A percentile compares a stretch with the other conserved stretches of the same genome.
Conservation (phyloP, 2,888 invertebrate species). For the Eristalis intricaria region DNA sequence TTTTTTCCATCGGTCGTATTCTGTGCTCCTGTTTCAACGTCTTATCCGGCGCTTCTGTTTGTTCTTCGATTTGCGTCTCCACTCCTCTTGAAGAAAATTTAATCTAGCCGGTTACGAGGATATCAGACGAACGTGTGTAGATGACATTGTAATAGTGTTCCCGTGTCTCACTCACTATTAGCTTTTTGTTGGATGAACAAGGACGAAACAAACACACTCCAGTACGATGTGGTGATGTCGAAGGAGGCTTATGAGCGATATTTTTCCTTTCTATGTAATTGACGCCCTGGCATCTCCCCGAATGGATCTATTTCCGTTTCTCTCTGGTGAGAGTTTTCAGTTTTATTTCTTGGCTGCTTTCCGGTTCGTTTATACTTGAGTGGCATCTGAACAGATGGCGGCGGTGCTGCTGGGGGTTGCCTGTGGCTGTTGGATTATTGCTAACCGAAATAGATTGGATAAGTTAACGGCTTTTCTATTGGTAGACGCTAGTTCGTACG, state of each 20-base stretch:
- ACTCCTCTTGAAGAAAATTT: conserved; percentile 56
- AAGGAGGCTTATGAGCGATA: conserved; percentile 65
- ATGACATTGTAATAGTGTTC: conserved; percentile 53
- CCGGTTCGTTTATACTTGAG: background rate
- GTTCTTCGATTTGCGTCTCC: conserved; percentile 56
- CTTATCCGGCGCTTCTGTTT: background rate
- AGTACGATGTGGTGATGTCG: conserved; percentile 51
- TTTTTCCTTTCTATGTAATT: conserved; percentile 61
- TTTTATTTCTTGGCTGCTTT: conserved; percentile 23
- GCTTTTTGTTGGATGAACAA: conserved; percentile 38
- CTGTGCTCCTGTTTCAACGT: background rate
- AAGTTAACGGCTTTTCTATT: background rate
- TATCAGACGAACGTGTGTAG: conserved; percentile 2
- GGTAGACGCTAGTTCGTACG: background rate
- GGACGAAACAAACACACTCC: conserved; percentile 26
- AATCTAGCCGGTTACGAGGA: conserved; percentile 39
- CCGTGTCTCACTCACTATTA: conserved; percentile 56
- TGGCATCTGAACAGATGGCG: background rate
- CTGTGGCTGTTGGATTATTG: background rate
- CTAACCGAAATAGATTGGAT: background rate
- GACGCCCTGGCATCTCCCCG: conserved; percentile 52
- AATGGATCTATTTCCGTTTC: conserved; percentile 54
- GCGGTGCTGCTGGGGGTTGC: background rate
- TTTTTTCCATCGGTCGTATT: background rate
- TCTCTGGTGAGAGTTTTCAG: conserved; percentile 49